Conservation (phyloP, 2,113 vertebrate species). For the Bubo bubo region DNA sequence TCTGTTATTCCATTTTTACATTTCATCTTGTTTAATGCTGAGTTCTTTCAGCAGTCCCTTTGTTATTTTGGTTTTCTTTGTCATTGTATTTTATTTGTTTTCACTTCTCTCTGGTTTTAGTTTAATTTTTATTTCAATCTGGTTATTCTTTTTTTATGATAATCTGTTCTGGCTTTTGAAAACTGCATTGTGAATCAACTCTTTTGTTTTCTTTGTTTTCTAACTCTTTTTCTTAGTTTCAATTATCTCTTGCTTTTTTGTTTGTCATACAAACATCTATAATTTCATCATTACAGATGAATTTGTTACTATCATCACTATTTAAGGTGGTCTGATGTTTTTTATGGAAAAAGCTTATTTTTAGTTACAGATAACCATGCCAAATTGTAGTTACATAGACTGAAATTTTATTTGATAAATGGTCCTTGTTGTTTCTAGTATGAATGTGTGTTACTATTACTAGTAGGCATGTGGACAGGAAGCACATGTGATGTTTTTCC, state of each 20-base stretch:
- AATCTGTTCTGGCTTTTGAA: background rate
- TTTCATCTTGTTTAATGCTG: background rate
- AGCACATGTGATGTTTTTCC: background rate
- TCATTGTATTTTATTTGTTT: background rate
- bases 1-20: background rate
- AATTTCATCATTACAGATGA: background rate
- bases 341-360: background rate
- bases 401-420: background rate
- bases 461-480: background rate
- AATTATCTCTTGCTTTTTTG: background rate
- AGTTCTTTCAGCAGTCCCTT: background rate
- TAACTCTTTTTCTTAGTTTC: background rate
- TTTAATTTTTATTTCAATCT: background rate
- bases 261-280: background rate
- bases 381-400: background rate
- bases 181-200: background rate
- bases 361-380: background rate
- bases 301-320: background rate
- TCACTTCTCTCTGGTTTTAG: background rate
- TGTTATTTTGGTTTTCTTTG: background rate
- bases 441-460: background rate
- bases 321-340: background rate
- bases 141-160: background rate
- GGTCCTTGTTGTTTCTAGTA: background rate
- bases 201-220: slow-evolving; percentile 8